Base-by-base conservation (phyloP, 1,140 invertebrate species). In the Pteromalus puparum region DNA sequence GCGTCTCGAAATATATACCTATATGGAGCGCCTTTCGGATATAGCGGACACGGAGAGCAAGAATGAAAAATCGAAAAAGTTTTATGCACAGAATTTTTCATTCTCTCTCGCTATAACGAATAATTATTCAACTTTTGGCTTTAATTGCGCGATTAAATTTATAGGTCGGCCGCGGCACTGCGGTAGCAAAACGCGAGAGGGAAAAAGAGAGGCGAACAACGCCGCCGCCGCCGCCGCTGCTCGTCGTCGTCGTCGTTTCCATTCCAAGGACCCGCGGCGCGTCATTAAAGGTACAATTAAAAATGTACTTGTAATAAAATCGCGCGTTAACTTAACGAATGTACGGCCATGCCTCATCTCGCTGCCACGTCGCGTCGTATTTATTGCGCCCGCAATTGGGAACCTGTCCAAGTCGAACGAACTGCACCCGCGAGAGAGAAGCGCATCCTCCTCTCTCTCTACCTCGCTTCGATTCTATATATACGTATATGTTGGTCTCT, bases 301-400 rank as follows among this genome's bases (percentile, higher is more conserved):
- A 92, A 92, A 90, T 90, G 88, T 76, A 88, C 86, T 87, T 86
- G 90, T 89, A 92, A 93, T 92, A 92, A 93, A 93, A 92, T 92
- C 87, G 87, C 87, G 88, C 90, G 89, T 90, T 91, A 91, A 92
- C 86, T 87, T 91, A 90, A 92, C 90, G 90, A 92, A 92, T 90
- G 89, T 87, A 88, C 82, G 82, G 85, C 85, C 81, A 86, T 89
- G 86, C 87, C 86, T 91, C 89, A 90, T 90, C 88, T 87, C 87
- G 81, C 80, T 79, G 81, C 65, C 72, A 76, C 88, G 86, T 88
- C 88, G 88, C 85, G 84, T 89, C 86, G 87, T 92, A 92, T 92
- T 91, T 91, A 92, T 91, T 90, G 89, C 89, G 48, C 84, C 82
- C 67, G 91, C 91, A 91, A 92, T 92, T 92, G 92, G 92, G 91